These are phyloP conservation scores for Selenia dentaria DNA, from an alignment of 2,888 invertebrate genomes.

Conservation along the genomic window DNA sequence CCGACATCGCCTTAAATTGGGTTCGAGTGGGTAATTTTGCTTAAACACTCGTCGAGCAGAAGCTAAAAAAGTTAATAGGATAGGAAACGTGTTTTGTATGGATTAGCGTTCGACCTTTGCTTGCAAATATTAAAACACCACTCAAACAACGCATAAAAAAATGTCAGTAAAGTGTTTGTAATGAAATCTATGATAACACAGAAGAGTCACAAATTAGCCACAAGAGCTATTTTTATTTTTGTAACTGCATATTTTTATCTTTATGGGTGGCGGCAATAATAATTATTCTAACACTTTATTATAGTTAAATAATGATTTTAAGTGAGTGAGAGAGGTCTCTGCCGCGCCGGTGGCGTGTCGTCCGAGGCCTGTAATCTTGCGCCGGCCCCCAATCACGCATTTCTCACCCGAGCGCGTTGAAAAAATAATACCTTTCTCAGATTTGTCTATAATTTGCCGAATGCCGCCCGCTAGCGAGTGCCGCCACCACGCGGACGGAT, in stretches of 20 bases:
- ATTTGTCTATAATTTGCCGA: conserved; percentile 82
- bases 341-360: conserved; percentile 70
- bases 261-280: conserved; percentile 66
- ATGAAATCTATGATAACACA: conserved; percentile 29
- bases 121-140: conserved; percentile 5
- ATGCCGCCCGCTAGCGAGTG: conserved; percentile 57
- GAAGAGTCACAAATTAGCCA: conserved; percentile 31
- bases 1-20: conserved; percentile 52
- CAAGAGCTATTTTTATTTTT: conserved; percentile 25
- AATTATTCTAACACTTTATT: conserved; percentile 79
- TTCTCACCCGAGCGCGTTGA: conserved; percentile 83
- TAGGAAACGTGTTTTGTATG: conserved; percentile 40
- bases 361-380: conserved; percentile 73
- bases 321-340: conserved; percentile 68
- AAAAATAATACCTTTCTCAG: conserved; percentile 80
- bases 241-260: conserved; percentile 23
- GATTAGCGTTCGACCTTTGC: conserved; percentile 14
- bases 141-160: conserved; percentile 10
- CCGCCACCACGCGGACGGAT: conserved; percentile 34
- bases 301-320: conserved; percentile 77
- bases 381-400: conserved; percentile 82
- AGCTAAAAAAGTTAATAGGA: conserved; percentile 52
- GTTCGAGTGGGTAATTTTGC: conserved; percentile 51
- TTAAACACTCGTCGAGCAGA: conserved; percentile 52
- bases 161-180: conserved; percentile 5